A percentile compares a stretch with the other conserved stretches of the same genome.
Conservation (phyloP, 2,113 vertebrate genomes). For the Passer montanus region DNA sequence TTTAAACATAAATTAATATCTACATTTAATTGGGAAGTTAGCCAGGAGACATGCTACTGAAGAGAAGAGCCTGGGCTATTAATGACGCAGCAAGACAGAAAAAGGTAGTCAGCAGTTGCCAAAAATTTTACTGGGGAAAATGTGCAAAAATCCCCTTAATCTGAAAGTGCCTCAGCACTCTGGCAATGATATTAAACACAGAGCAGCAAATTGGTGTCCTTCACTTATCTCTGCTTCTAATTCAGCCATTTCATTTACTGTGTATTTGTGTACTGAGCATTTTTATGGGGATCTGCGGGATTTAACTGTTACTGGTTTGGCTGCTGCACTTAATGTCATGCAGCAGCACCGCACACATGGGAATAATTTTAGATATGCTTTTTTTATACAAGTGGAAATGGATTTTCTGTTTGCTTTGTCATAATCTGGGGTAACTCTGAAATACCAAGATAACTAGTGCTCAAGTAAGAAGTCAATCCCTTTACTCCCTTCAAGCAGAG, state of each 20-base stretch:
- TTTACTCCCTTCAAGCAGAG: neutral
- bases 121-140: constrained; percentile 19
- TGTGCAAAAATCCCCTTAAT: constrained; percentile 36
- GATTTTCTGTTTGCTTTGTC: constrained; percentile 47
- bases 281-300: constrained; percentile 55
- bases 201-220: neutral
- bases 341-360: constrained; percentile 60
- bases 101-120: constrained; percentile 8
- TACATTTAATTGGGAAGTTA: constrained; percentile 9
- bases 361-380: constrained; percentile 52
- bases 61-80: neutral
- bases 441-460: neutral
- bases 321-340: constrained; percentile 54
- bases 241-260: constrained; percentile 47
- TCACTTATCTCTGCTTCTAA: constrained; percentile 61
- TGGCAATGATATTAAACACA: constrained; percentile 4
- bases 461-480: neutral
- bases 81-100: neutral
- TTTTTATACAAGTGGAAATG: constrained; percentile 10
- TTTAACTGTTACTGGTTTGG: constrained; percentile 58
- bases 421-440: constrained; percentile 12
- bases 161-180: constrained; percentile 28
- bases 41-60: neutral
- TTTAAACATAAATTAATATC: neutral
- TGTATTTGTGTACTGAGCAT: constrained; percentile 33